Base-by-base conservation (phyloP, 2,113 vertebrate genomes). In the Hiodon tergisus region DNA sequence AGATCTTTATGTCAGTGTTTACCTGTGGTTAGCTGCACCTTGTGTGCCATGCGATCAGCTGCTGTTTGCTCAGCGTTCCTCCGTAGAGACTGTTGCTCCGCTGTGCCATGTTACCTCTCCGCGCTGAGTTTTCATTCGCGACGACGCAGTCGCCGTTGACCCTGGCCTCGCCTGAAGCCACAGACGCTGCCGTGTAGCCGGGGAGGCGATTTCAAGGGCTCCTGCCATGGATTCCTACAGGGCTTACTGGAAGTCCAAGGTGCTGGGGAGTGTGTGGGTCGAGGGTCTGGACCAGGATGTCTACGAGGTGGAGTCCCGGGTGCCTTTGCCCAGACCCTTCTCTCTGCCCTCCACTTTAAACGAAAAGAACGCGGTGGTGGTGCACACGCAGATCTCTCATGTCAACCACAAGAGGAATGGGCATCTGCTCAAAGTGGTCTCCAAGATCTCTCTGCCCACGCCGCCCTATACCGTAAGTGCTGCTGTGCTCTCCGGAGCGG, bases 401-500 rank as follows among this genome's bases (percentile, higher is more conserved):
- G 84, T 94, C 85, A 93, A 88, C 74, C 91, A 95, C 80, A 89
- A 91, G 82, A 89, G 80, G 81, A 92, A 90, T 4, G 93, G 94
- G 11, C 96, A 98, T 78, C 85, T 94, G 78, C 91, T 98, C 86
- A 97, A 94, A 82, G 94, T 99, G 81, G 82, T 98, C 78, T 98
- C 97, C 80, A 96, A 91, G 92, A 96, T 99, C 81, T 98, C 96
- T 16, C 86, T 99, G 69, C 97, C 97, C 83, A 94, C 94, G 53
- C 96, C 97, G 76, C 97, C 97, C 4, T 99, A 98, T 75, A 95
- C 94, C 82, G 97, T 99, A 94, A 98, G 97, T 97, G 78, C 71
- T 11, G 48, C 46, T 61, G 3, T 55, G 4, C 48, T 67, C 53
- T n/a, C 60, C 14, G 4, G 57, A 57, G 66, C 55, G n/a, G n/a